Evolutionary conservation across 1,140 invertebrate genomes (phyloP), one percentile per base, ranked within the genome.

Genomic region (Octopus sinensis): DNA sequence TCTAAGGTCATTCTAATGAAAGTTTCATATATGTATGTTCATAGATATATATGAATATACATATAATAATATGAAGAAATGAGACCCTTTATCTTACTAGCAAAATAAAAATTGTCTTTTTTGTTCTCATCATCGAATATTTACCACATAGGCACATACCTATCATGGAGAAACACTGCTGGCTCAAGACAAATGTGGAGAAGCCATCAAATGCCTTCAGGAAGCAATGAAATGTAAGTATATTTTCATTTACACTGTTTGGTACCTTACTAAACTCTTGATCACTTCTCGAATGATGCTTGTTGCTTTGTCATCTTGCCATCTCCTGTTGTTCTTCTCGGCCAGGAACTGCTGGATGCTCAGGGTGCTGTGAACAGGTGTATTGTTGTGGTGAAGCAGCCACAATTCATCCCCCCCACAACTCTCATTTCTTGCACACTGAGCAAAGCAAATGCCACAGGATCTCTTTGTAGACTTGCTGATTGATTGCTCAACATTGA

Each of bases 171-270:
- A 94, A 85, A 92, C 92, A 85, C 88, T 94, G 79, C 88, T 95
- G 80, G 86, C 92, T 4, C 92, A 93, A 86, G 94, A 95, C 85
- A 94, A 95, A 89, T 94, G 94, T 89, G 94, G 94, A 54, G 93
- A 94, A 84, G 94, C 94, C 6, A 93, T 95, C 81, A 89, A 92
- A 86, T 92, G 93, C 79, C 89, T 94, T 54, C 92, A 93, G 84
- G 94, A 94, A 90, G 93, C 93, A 86, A 90, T 93, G 80, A 90
- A 90, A 85, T 91, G 92, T 92, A 88, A 89, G 85, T 86, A 71
- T 81, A 9, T n/a, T 68, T n/a, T 68, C 1, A n/a, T 12, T 2
- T 2, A n/a, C n/a, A 68, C 12, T 13, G 62, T 2, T 68, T 68
- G n/a, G 62, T 13, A 3, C 12, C 12, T 12, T 68, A n/a, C 62